Base-by-base conservation (phyloP, 1,140 invertebrate genomes). In the Scaptomyza pallida region DNA sequence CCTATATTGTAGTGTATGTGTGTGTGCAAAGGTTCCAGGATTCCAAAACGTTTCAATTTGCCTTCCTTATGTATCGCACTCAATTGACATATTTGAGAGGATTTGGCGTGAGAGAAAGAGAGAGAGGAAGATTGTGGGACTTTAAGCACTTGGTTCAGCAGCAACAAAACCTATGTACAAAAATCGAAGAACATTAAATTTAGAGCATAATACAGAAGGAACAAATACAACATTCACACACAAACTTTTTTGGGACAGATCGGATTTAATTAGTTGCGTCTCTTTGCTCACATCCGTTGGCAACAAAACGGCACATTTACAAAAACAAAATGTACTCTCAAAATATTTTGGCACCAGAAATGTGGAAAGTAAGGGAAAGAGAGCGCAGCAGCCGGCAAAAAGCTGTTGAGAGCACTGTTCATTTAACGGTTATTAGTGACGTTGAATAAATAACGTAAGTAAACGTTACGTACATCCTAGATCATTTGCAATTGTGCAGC, bases 111-210 rank as follows among this genome's bases (percentile, higher is more conserved):
- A 10, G 17, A 10, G 2, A 35, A 2, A 9, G 30, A 8, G 19
- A 23, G 52, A 55, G 52, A 16, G 40, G 23, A 21, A 17, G 10
- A 12, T 37, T 37, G 33, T 37, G 10, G 12, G 9, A 3, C 21
- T 45, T 45, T 26, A 48, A 65, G 9, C 44, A 30, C 54, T 65
- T 23, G 26, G n/a, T 41, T 35, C 26, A 55, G n/a, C 33, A 37
- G 33, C 33, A 54, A 51, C 6, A 55, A 70, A 67, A 21, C 13
- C 41, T 16, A 61, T 33, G 57, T 40, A 15, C 48, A 68, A 68
- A 62, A 56, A 81, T 68, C 50, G 62, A 61, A 76, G 68, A 44
- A 61, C 68, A 48, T 71, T 78, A 64, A 17, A 54, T 26, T 56
- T 23, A 37, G 13, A 52, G 26, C 33, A 43, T 15, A 26, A 43